A percentile compares a stretch with the other conserved stretches of the same genome.
Conservation (phyloP, 2,888 invertebrate genomes). For the Chironomus riparius region DNA sequence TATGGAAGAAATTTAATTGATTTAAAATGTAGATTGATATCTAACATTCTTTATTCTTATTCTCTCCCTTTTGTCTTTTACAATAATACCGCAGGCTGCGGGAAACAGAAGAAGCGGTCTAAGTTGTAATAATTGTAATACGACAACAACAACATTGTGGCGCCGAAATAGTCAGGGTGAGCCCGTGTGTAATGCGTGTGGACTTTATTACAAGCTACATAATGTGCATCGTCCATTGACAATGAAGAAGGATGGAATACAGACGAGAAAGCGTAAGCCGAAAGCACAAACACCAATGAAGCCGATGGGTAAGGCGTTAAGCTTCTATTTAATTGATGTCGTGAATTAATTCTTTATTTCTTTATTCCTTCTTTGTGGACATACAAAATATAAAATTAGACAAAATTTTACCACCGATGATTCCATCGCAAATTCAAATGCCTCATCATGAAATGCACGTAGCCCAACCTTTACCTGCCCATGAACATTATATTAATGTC, state of each 20-base stretch:
- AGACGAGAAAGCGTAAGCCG: constrained; percentile 90
- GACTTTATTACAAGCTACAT: constrained; percentile 39
- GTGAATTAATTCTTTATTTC: neutral
- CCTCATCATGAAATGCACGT: constrained; percentile 28
- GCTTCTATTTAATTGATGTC: neutral
- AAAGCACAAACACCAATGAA: constrained; percentile 44
- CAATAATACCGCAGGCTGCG: constrained; percentile 32
- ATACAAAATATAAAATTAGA: neutral
- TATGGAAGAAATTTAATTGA: constrained; percentile 15
- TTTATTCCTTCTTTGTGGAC: neutral
- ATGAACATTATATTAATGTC: constrained; percentile 28
- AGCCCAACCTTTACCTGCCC: constrained; percentile 26
- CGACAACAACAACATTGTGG: constrained; percentile 27
- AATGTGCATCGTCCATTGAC: constrained; percentile 78
- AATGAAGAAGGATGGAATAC: constrained; percentile 99
- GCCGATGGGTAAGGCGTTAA: constrained; percentile 16
- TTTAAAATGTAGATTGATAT: constrained; percentile 27
- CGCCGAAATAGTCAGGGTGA: constrained; percentile 26
- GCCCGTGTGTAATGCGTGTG: constrained; percentile 27
- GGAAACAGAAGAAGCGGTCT: constrained; percentile 40
- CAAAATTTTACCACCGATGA: constrained; percentile 33
- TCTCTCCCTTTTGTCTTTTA: constrained; percentile 1
- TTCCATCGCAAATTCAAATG: constrained; percentile 39
- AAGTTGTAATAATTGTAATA: constrained; percentile 27
- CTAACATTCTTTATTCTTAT: constrained; percentile 9